Evolutionary conservation across 2,888 invertebrate genomes (phyloP).

Genomic region (Cheilosia urbana): DNA sequence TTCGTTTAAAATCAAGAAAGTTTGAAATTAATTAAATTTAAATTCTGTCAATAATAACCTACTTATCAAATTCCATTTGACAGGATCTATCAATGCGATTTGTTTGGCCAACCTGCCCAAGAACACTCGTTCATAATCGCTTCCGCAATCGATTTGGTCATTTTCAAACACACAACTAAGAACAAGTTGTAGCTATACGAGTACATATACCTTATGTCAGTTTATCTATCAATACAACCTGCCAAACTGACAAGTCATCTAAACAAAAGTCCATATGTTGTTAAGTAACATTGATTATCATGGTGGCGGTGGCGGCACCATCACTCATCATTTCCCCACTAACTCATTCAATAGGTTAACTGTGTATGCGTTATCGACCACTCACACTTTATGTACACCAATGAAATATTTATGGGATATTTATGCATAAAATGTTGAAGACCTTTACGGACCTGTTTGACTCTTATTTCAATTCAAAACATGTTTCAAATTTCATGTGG

Average conservation of each 20-base stretch:
- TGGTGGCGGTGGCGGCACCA: too few relatives aligned
- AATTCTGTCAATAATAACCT: too few relatives aligned
- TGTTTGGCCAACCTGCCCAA: too few relatives aligned
- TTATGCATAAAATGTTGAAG: conserved; percentile 30
- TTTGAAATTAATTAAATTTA: too few relatives aligned
- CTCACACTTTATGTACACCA: conserved; percentile 15
- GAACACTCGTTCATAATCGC: too few relatives aligned
- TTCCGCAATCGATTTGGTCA: too few relatives aligned
- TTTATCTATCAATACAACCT: neutral
- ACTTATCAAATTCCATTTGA: too few relatives aligned
- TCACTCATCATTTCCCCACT: neutral
- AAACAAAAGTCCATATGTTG: conserved; percentile 4
- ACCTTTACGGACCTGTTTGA: conserved; percentile 21
- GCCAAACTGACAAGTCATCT: conserved; percentile 4
- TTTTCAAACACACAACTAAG: too few relatives aligned
- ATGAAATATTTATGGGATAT: conserved; percentile 36
- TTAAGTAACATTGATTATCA: neutral
- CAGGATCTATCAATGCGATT: too few relatives aligned
- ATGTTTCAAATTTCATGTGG: neutral
- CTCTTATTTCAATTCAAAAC: neutral
- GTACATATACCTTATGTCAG: neutral
- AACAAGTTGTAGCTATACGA: too few relatives aligned
- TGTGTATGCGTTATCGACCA: conserved; percentile 1
- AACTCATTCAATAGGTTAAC: neutral
- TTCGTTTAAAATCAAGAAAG: too few relatives aligned